phyloP scores from a whole-genome alignment of 2,888 invertebrate genomes.

The Nomada fucata region DNA sequence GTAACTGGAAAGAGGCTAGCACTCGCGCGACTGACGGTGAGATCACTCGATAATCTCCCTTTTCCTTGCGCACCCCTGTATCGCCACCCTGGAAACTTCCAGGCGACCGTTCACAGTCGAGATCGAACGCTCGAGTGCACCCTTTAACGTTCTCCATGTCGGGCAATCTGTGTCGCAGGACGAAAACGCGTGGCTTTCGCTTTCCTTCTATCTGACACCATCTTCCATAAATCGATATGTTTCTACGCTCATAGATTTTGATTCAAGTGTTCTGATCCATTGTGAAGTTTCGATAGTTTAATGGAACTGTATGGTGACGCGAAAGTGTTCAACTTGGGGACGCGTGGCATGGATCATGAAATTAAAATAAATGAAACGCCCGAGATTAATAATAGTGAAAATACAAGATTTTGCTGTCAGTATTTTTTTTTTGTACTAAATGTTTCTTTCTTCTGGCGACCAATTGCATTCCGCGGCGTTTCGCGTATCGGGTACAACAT shows the following conservation, averaged over 20 bases:
- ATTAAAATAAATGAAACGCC: too few species aligned
- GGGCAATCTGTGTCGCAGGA: not conserved
- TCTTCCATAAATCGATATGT: too few species aligned
- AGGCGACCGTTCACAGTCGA: not conserved
- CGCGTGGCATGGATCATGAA: too few species aligned
- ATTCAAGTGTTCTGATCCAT: too few species aligned
- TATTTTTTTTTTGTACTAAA: not conserved
- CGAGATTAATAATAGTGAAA: not conserved
- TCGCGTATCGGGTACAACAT: too few species aligned
- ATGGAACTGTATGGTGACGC: too few species aligned
- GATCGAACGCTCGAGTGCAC: not conserved
- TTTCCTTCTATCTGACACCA: not conserved
- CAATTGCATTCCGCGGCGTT: not conserved
- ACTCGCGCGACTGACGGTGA: constrained; percentile 48
- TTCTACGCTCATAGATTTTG: too few species aligned
- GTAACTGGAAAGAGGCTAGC: constrained; percentile 26
- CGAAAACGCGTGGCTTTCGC: not conserved
- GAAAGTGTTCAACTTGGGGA: too few species aligned
- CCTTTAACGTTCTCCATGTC: not conserved
- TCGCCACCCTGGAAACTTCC: not conserved
- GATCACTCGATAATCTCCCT: constrained; percentile 56
- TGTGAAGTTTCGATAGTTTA: too few species aligned
- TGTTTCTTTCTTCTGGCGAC: not conserved
- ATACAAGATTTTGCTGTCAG: not conserved
- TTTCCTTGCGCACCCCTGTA: constrained; percentile 31